Base-by-base conservation (phyloP, 1,140 invertebrate genomes). In the Philotrypesis tridentata region DNA sequence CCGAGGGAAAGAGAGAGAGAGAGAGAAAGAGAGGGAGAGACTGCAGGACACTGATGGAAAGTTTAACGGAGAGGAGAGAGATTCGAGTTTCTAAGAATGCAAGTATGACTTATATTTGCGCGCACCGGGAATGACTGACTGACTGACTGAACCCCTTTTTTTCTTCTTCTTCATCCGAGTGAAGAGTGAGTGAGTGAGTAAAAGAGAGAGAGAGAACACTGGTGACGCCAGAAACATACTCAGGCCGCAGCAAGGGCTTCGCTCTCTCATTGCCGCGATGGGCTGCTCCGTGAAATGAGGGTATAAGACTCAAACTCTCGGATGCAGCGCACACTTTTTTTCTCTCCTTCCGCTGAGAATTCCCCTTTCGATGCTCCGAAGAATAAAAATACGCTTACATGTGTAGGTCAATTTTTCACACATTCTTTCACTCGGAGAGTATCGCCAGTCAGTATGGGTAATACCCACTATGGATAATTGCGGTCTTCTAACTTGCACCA, bases 1-100 rank as follows among this genome's bases (percentile, higher is more conserved):
- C 27, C 67, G 17, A 37, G 43, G 60, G 43, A 71, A 43, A 31
- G n/a, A 55, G 33, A 65, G 23, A n/a, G n/a, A n/a, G n/a, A n/a
- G n/a, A n/a, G n/a, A n/a, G n/a, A n/a, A 25, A 37, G 33, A 37
- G 3, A 37, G 4, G 9, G 37, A 43, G 31, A 40, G 33, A 27
- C 31, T 25, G 21, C 11, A 17, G 55, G 61, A 43, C 61, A 65
- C 67, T 77, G 78, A 82, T 82, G 81, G 75, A 82, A 78, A 82
- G 68, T 72, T 25, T 37, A 23, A 63, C 9, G 25, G 65, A 55
- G 43, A 21, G n/a, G 23, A 33, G 14, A 73, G 23, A 29, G 37
- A 55, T 72, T 37, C 48, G 21, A 55, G 48, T 73, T 83, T 83
- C 75, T 79, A 74, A 83, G 82, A 83, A 83, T 68, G 71, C 76